Evolutionary conservation across 2,113 vertebrate genomes (phyloP).

Genomic region (Calidris pugnax): DNA sequence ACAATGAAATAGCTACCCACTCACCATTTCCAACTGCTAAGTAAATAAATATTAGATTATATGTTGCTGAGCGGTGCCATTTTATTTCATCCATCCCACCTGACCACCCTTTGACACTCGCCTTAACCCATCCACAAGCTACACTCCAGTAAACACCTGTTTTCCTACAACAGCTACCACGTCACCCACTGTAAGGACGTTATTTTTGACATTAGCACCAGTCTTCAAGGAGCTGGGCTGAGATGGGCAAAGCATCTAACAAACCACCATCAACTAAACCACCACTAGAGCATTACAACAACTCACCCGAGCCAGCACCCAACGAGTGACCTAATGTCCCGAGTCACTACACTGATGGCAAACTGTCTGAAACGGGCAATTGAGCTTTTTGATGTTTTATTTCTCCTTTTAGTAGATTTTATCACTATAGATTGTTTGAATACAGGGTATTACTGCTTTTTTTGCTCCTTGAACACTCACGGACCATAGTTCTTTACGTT

Average conservation of each 20-base stretch:
- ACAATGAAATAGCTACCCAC: not conserved
- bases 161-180: not conserved
- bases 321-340: not conserved
- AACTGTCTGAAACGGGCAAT: not conserved
- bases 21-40: not conserved
- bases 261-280: not conserved
- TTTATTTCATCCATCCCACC: not conserved
- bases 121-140: not conserved
- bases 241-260: not conserved
- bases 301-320: not conserved
- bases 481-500: not conserved
- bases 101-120: not conserved
- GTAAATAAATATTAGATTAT: not conserved
- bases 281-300: not conserved
- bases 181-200: not conserved
- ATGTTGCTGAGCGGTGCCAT: rapidly evolving
- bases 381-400: constrained; percentile 36
- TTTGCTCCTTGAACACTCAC: not conserved
- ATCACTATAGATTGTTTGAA: not conserved
- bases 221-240: not conserved
- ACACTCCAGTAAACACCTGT: not conserved
- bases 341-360: not conserved
- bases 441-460: not conserved
- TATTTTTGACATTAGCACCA: not conserved
- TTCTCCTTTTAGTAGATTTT: constrained; percentile 33